Conservation (phyloP, 1,140 invertebrate species). For the Aphaenogaster rudis region DNA sequence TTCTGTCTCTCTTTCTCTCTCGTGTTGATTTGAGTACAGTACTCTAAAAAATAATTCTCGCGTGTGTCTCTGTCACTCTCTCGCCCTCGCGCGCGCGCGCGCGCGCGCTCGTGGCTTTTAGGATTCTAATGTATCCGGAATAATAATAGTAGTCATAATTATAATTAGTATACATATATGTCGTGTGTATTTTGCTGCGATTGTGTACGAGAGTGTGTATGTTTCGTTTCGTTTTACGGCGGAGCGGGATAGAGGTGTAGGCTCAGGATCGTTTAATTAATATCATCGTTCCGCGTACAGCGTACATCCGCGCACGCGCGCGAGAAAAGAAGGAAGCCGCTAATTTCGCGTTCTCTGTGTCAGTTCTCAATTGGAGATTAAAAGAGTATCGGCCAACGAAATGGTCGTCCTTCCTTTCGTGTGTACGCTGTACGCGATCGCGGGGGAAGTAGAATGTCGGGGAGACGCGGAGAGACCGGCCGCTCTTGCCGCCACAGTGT, state of each 20-base stretch:
- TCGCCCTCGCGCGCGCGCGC: conserved; percentile 20
- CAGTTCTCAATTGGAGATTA: not conserved
- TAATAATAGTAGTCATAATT: conserved; percentile 45
- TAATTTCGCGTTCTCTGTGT: not conserved
- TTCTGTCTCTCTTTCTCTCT: conserved; percentile 64
- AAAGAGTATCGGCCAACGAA: not conserved
- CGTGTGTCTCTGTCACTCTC: conserved; percentile 39
- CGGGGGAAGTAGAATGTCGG: not conserved
- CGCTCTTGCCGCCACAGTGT: conserved; percentile 25
- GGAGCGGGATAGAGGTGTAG: conserved; percentile 29
- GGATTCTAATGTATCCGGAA: conserved; percentile 46
- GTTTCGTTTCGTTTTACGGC: conserved; percentile 29
- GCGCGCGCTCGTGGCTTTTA: conserved; percentile 41
- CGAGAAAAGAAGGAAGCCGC: not conserved
- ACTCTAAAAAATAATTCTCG: conserved; percentile 70
- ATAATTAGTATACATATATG: conserved; percentile 47
- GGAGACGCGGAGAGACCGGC: conserved; percentile 12
- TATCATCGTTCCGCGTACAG: conserved; percentile 53
- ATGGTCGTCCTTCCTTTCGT: not conserved
- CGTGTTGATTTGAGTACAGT: conserved; percentile 62
- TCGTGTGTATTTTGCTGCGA: conserved; percentile 35
- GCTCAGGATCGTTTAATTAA: conserved; percentile 29
- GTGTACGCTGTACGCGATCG: conserved; percentile 31
- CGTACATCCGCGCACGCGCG: conserved; percentile 9
- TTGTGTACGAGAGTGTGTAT: conserved; percentile 28